Evolutionary conservation across 2,113 vertebrate genomes (phyloP).

Genomic region (Galeopterus variegatus): DNA sequence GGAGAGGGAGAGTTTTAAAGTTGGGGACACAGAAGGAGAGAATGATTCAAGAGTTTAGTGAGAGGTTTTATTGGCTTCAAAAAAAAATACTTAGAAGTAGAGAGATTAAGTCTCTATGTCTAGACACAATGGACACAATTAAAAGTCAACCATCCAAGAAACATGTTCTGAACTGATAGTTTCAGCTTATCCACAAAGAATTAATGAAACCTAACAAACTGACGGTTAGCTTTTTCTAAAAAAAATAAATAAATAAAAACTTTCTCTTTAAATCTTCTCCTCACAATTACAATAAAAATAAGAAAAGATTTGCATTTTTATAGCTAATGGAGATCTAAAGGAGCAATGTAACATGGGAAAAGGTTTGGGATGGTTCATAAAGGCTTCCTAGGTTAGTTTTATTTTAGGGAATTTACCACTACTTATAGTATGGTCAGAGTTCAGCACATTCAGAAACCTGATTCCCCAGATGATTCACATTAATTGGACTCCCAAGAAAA

Average conservation of each 20-base stretch:
- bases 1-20: slow-evolving; percentile 71
- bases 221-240: not conserved
- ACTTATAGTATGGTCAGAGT: not conserved
- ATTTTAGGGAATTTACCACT: not conserved
- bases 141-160: slow-evolving; percentile 34
- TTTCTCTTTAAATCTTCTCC: slow-evolving; percentile 7
- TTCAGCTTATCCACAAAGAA: not conserved
- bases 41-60: slow-evolving; percentile 76
- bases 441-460: slow-evolving; percentile 14
- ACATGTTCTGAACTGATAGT: slow-evolving; percentile 29
- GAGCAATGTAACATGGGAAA: not conserved
- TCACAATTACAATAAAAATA: not conserved
- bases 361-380: not conserved
- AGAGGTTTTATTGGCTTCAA: slow-evolving; percentile 60
- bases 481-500: slow-evolving; percentile 32
- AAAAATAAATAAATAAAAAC: not conserved
- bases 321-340: not conserved
- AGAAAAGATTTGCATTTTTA: slow-evolving; percentile 30
- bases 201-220: slow-evolving; percentile 47
- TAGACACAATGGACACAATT: slow-evolving; percentile 29
- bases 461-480: not conserved
- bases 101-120: slow-evolving; percentile 37
- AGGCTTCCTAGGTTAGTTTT: not conserved
- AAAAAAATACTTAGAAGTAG: slow-evolving; percentile 71
- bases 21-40: slow-evolving; percentile 77